Evolutionary conservation across 2,797 vertebrate species (phyloP).

Genomic region (Rhinophrynus dorsalis): DNA sequence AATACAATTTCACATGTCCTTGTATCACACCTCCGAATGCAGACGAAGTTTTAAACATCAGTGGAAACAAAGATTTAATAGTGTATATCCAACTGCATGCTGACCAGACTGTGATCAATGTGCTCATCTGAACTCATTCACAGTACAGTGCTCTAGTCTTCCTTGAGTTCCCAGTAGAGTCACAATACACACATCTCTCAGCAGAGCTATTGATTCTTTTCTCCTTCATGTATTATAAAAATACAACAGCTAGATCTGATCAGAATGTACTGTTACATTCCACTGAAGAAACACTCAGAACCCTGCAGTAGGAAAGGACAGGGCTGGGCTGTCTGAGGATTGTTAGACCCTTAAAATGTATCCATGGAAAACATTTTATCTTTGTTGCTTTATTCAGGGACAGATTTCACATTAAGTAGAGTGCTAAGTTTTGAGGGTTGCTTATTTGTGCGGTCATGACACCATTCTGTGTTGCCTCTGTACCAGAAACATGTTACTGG

Average conservation of each 20-base stretch:
- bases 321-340: background rate
- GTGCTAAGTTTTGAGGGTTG: too few species aligned
- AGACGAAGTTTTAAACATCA: slow-evolving; percentile 32
- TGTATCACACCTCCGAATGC: slow-evolving; percentile 26
- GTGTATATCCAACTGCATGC: slow-evolving; percentile 15
- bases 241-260: background rate
- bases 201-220: slow-evolving; percentile 34
- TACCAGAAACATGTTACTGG: too few species aligned
- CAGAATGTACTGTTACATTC: background rate
- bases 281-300: too few species aligned
- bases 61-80: slow-evolving; percentile 32
- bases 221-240: slow-evolving; percentile 22
- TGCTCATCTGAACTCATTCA: slow-evolving; percentile 34
- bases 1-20: slow-evolving; percentile 33
- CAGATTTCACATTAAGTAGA: too few species aligned
- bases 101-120: slow-evolving; percentile 44
- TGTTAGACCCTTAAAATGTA: too few species aligned
- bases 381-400: too few species aligned
- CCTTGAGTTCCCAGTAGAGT: slow-evolving; percentile 10
- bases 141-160: slow-evolving; percentile 16
- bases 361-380: too few species aligned
- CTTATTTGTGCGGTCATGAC: too few species aligned
- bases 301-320: background rate
- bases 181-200: slow-evolving; percentile 9
- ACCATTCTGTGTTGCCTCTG: too few species aligned